A percentile compares a stretch with the other conserved stretches of the same genome.
These are phyloP conservation scores for Arctia plantaginis DNA, from an alignment of 2,888 invertebrate species.

Conservation along the genomic window DNA sequence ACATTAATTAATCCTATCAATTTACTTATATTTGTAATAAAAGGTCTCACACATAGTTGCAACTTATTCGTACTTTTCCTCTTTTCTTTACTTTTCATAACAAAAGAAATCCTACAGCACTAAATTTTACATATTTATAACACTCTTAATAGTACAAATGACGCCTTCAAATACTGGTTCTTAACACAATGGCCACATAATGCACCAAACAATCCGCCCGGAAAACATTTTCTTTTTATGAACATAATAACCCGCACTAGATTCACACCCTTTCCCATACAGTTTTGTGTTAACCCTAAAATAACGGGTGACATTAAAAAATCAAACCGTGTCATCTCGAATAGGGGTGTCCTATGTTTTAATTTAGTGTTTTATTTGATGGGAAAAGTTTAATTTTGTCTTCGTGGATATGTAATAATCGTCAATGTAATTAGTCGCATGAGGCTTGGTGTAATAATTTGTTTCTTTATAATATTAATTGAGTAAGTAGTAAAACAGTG, in stretches of 20 bases:
- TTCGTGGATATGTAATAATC: constrained; percentile 53
- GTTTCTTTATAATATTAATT: constrained; percentile 26
- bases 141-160: neutral
- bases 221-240: constrained; percentile 43
- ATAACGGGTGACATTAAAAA: constrained; percentile 62
- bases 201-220: constrained; percentile 22
- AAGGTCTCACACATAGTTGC: neutral
- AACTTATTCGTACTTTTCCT: neutral
- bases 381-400: constrained; percentile 73
- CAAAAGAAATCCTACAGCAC: neutral
- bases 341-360: constrained; percentile 81
- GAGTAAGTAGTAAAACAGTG: constrained; percentile 5
- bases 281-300: constrained; percentile 61
- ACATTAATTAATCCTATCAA: neutral
- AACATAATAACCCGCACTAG: constrained; percentile 55
- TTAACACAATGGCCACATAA: constrained; percentile 6
- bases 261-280: constrained; percentile 58
- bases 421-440: constrained; percentile 61
- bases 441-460: constrained; percentile 47
- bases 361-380: constrained; percentile 72
- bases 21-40: neutral
- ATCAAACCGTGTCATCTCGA: constrained; percentile 60
- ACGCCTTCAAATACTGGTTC: neutral
- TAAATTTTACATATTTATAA: neutral
- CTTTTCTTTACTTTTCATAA: neutral